Base-by-base conservation (phyloP, 2,797 vertebrate genomes). In the Capromys pilorides region DNA sequence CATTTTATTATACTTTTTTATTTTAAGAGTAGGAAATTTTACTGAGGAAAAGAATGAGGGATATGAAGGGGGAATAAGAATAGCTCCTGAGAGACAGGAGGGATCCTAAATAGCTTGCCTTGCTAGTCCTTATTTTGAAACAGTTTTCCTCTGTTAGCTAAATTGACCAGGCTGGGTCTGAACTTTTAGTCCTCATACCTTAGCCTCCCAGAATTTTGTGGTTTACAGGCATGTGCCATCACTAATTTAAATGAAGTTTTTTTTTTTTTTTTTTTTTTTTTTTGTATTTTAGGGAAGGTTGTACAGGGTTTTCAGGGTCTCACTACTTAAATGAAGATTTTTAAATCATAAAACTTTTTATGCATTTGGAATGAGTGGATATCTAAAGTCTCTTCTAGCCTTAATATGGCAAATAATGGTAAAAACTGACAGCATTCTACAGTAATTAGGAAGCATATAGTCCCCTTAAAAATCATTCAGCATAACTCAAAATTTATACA, bases 371-470 rank as follows among this genome's bases (percentile, higher is more conserved):
- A 5, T 93, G 45, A 33, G 64, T 67, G 64, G 64, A 61, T 28
- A 77, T 71, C 36, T 77, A 93, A 78, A 41, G 49, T 79, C 57
- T 82, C 79, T 91, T 89, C 85, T 85, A 82, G 33, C 24, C 18
- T 84, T 71, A 51, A 85, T 41, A 41, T 8, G 4, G 83, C 36
- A 88, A 88, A 26, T 2, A 62, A n/a, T 81, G 73, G 4, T 82
- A 36, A 83, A 83, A 57, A 16, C 31, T 75, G 69, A 80, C 26
- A 83, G 87, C n/a, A 84, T 95, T 69, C 41, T 64, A 80, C 86
- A 95, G 49, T 78, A 92, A 86, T 92, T 87, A 90, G 66, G 67
- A 94, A 88, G 45, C 41, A 82, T 51, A 36, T 51, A 62, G 24
- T 80, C 86, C 41, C n/a, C 92, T 91, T 57, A 93, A 67, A 79